phyloP scores from a whole-genome alignment of 1,140 invertebrate genomes.

The Sweltsa coloradensis region DNA sequence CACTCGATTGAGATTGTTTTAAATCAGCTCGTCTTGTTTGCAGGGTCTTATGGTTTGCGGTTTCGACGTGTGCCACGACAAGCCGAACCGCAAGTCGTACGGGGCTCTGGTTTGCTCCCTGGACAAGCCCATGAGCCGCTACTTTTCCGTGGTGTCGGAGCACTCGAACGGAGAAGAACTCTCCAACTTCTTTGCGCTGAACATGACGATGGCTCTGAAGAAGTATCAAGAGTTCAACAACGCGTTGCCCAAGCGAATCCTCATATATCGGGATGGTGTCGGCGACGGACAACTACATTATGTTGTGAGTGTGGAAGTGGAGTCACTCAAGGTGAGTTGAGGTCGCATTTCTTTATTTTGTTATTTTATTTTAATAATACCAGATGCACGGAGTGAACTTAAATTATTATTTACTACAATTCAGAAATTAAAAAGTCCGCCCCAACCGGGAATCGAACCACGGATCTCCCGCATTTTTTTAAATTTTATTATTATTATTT shows the following conservation, averaged over 20 bases:
- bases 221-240: slow-evolving; percentile 6
- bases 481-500: too few species aligned
- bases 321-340: slow-evolving; percentile 9
- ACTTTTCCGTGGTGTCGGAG: slow-evolving; percentile 50
- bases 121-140: slow-evolving; percentile 46
- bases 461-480: too few species aligned
- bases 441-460: too few species aligned
- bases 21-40: background rate
- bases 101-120: slow-evolving; percentile 68
- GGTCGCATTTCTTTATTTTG: too few species aligned
- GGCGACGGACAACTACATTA: slow-evolving; percentile 37
- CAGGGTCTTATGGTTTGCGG: slow-evolving; percentile 65
- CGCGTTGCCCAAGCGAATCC: slow-evolving; percentile 20
- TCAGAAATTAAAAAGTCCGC: too few species aligned
- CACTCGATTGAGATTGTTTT: slow-evolving; percentile 30
- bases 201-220: slow-evolving; percentile 27
- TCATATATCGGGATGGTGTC: slow-evolving; percentile 30
- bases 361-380: too few species aligned
- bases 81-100: slow-evolving; percentile 44
- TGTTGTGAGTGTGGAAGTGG: slow-evolving; percentile 7
- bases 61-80: slow-evolving; percentile 79
- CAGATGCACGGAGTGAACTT: too few species aligned
- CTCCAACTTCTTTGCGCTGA: slow-evolving; percentile 43
- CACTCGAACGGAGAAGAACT: slow-evolving; percentile 63
- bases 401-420: too few species aligned